Conservation (phyloP, 2,113 vertebrate species). For the Setophaga kirtlandii region DNA sequence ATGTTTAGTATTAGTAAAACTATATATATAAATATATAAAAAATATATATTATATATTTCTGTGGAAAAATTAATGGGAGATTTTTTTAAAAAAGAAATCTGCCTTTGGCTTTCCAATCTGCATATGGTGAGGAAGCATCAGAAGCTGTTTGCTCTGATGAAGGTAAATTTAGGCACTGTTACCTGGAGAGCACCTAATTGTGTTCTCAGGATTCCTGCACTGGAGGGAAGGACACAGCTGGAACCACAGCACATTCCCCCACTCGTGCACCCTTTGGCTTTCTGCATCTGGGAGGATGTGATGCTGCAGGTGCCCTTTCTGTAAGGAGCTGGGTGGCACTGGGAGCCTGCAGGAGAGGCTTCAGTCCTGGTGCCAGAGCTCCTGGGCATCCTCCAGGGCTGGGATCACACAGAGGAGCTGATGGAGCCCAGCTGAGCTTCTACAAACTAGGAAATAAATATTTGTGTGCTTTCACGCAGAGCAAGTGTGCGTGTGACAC, state of each 20-base stretch:
- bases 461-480: not conserved
- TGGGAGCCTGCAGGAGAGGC: not conserved
- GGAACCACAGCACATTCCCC: not conserved
- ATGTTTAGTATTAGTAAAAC: conserved; percentile 46
- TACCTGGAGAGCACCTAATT: not conserved
- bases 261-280: not conserved
- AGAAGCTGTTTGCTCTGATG: not conserved
- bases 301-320: not conserved
- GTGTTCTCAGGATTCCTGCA: not conserved
- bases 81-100: not conserved
- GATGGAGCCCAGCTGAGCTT: not conserved
- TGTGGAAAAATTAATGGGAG: not conserved
- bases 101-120: not conserved
- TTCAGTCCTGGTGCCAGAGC: not conserved
- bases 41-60: not conserved
- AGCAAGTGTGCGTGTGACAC: not conserved
- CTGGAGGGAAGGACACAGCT: not conserved
- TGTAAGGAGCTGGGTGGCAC: not conserved
- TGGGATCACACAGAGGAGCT: not conserved
- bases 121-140: not conserved
- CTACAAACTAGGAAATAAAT: conserved; percentile 11
- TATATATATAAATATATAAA: not conserved
- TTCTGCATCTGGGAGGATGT: not conserved
- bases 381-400: not conserved
- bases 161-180: not conserved